A percentile compares a stretch with the other conserved stretches of the same genome.
Evolutionary conservation across 2,113 vertebrate genomes (phyloP).

Genomic region (Lucifuga dentata): DNA sequence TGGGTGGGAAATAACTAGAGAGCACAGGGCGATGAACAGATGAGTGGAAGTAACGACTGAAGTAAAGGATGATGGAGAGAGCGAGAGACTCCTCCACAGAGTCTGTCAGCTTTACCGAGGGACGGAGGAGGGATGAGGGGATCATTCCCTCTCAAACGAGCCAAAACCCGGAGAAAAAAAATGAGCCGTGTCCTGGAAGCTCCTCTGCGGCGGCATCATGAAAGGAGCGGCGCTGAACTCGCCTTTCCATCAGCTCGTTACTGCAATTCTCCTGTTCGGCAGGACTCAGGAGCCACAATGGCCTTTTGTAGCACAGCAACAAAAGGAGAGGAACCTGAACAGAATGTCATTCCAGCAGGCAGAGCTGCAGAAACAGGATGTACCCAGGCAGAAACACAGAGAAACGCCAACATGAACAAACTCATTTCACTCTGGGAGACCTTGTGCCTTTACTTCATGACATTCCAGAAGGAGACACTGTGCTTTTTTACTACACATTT

Average conservation of each 20-base stretch:
- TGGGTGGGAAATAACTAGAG: neutral
- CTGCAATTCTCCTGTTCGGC: no score
- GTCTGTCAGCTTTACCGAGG: neutral
- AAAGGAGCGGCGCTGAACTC: no score
- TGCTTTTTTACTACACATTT: no score
- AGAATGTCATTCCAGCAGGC: no score
- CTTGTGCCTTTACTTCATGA: no score
- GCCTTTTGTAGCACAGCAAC: neutral
- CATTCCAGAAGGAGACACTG: no score
- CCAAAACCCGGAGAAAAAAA: neutral
- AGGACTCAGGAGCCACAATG: neutral
- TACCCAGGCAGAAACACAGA: no score
- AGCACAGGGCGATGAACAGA: neutral
- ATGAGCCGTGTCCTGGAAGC: neutral
- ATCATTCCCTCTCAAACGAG: conserved; percentile 3
- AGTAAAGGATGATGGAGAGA: neutral
- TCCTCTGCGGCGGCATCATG: neutral
- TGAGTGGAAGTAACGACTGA: neutral
- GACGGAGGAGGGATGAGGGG: neutral
- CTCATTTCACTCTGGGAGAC: no score
- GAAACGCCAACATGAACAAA: no score
- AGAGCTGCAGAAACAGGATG: no score
- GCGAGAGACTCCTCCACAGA: neutral
- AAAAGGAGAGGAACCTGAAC: no score
- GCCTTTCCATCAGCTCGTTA: no score